Evolutionary conservation across 2,888 invertebrate genomes (phyloP).

Genomic region (Epistrophella euchroma): DNA sequence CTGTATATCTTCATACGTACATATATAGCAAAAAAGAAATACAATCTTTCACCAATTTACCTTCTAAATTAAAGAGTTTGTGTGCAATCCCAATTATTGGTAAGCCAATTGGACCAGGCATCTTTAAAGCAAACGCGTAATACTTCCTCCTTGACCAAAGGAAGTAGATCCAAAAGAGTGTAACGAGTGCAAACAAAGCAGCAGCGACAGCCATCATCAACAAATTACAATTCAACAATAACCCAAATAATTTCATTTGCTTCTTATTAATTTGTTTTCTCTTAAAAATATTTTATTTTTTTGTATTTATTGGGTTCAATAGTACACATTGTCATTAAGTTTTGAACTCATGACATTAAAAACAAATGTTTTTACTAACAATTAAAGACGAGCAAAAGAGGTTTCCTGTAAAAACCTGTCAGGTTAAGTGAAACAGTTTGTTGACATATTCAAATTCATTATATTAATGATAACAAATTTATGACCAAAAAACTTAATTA

Average conservation of each 20-base stretch:
- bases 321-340: background rate
- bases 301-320: background rate
- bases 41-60: too few relatives aligned
- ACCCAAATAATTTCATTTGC: background rate
- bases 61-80: slow-evolving; percentile 81
- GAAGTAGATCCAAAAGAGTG: slow-evolving; percentile 79
- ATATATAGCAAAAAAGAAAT: too few relatives aligned
- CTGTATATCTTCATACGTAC: too few relatives aligned
- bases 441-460: too few relatives aligned
- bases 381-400: background rate
- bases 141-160: slow-evolving; percentile 80
- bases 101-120: slow-evolving; percentile 81
- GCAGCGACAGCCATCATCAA: slow-evolving; percentile 19
- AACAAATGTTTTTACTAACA: background rate
- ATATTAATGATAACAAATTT: too few relatives aligned
- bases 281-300: background rate
- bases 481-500: too few relatives aligned
- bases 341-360: background rate
- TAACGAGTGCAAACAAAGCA: background rate
- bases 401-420: background rate
- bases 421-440: too few relatives aligned
- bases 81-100: slow-evolving; percentile 80
- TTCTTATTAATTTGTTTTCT: background rate
- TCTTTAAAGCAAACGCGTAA: slow-evolving; percentile 79
- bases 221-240: background rate